Percentiles rank a stretch among this genome's conserved stretches.
Evolutionary conservation across 2,113 vertebrate genomes (phyloP).

Genomic region (Petaurus breviceps): DNA sequence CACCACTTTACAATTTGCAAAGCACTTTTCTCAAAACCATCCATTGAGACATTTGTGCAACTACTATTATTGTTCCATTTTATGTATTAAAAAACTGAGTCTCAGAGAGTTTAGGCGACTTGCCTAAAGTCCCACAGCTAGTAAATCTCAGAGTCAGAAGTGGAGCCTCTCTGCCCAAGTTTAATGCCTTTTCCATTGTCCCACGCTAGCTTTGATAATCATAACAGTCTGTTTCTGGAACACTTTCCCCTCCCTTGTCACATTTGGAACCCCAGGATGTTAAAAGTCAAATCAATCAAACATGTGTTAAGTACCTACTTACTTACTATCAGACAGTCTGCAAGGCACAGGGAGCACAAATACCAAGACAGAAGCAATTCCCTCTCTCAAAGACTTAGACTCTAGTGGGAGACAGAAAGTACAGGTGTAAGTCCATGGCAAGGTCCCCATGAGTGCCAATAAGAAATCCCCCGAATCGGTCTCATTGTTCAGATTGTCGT

Average conservation of each 20-base stretch:
- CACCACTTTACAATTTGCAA: neutral
- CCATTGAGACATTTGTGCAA: neutral
- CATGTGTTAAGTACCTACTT: neutral
- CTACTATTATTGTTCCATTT: neutral
- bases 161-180: neutral
- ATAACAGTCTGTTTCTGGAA: neutral
- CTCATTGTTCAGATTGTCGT: neutral
- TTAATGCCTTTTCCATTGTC: neutral
- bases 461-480: neutral
- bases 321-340: neutral
- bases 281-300: neutral
- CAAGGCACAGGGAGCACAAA: neutral
- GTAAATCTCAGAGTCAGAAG: neutral
- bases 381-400: neutral
- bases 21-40: neutral
- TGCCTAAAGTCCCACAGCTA: neutral
- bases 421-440: neutral
- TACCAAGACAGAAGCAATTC: neutral
- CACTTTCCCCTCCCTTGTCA: neutral
- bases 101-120: neutral
- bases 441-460: neutral
- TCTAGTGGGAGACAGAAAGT: neutral
- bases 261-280: neutral
- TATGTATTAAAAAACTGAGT: neutral
- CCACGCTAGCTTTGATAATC: neutral